Base-by-base conservation (phyloP, 2,888 invertebrate genomes). In the Drosophila melanosoma region DNA sequence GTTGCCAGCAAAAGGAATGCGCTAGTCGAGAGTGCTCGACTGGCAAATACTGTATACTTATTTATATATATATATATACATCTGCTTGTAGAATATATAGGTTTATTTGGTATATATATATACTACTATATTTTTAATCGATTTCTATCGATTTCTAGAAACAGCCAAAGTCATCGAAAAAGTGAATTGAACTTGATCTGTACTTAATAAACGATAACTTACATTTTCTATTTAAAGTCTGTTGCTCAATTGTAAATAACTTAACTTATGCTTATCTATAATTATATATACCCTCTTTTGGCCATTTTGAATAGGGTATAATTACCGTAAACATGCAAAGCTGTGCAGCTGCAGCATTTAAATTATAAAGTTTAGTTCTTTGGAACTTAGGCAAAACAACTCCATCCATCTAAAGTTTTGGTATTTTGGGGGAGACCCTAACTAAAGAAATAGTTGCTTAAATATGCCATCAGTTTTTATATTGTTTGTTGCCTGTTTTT, bases 311-410 rank as follows among this genome's bases (percentile, higher is more conserved):
- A 5, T 15, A 40, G 40, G 40, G 8, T 8, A 23, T 45, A 23
- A 83, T 86, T 81, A 81, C 71, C 79, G 73, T 82, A 80, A 82
- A 73, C 75, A 85, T 77, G 86, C 72, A 74, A 72, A 74, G 32
- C 56, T 53, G 32, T 35, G 33, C 23, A 59, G 11, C 56, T 45
- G 3, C 74, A 40, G 76, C 72, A 74, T 38, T 69, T 73, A 73
- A 82, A 80, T 80, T 82, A 83, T 75, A 88, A 75, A 75, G 54
- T 79, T 73, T 71, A 48, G 45, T 15, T 45, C 45, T 45, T 23
- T 26, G 8, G 15, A 84, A 69, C 58, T 64, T 69, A 79, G 70
- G 79, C 79, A 79, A 51, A 51, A 81, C 66, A 72, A 73, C 71
- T 74, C 29, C 29, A 60, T 82, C 48, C 68, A 64, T 60, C 58